Evolutionary conservation across 37 sponge, comb jelly and placozoan genomes (phyloP), one percentile per base, ranked within the genome.

Genomic region (Cliona cf. orientalis): DNA sequence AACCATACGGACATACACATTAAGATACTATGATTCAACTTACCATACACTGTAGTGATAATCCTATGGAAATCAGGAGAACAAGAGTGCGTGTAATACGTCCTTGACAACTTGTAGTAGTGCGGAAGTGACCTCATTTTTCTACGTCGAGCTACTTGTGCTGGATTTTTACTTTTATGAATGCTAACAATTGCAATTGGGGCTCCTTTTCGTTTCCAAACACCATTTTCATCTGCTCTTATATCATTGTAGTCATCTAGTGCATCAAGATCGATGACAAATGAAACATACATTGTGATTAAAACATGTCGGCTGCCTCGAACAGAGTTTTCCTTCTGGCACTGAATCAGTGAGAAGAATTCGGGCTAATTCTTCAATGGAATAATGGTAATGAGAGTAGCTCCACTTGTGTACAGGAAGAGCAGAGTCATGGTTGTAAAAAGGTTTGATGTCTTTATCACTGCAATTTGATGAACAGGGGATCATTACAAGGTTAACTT

Each of bases 211-310:
- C 58, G 42, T 14, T 46, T 9, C 80, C 80, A 80, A 26, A 80
- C 70, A 46, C 80, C 80, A 80, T 80, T 80, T 35, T 68, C 80
- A 80, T 80, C 80, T 49, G 80, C 80, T 46, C 66, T 40, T 2
- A 80, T 12, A 49, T 80, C 71, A 4, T 12, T 67, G 11, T 70
- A 22, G 5, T 53, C 71, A 80, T 67, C 69, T 41, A 80, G 31
- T 1, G 80, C n/a, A 4, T 68, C 17, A 2, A 80, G 58, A 59
- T 80, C 36, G 2, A 80, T 71, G 9, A 69, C 70, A 69, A 67
- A 80, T 25, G 80, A 25, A 36, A 25, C 40, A n/a, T n/a, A n/a
- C n/a, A 78, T 78, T 78, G 34, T 78, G 66, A 35, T 39, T 40
- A 26, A 78, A 66, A 65, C 38, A 46, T 3, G 46, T 29, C 7